Conservation (phyloP, 1,140 invertebrate species). For the Aphelinus atriplicis region DNA sequence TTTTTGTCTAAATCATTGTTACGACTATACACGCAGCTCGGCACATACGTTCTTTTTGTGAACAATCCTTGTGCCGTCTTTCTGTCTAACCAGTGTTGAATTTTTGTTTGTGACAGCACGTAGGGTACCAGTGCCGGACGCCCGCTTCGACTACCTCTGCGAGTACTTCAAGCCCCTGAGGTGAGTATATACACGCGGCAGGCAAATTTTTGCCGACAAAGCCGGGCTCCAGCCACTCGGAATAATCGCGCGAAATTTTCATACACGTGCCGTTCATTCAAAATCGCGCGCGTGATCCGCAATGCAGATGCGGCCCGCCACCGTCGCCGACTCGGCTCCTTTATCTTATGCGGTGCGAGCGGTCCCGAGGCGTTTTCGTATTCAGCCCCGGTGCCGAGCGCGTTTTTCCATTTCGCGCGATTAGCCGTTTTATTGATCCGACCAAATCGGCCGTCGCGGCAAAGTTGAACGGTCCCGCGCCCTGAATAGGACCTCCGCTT, state of each 20-base stretch:
- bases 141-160: slow-evolving; percentile 91
- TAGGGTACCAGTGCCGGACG: slow-evolving; percentile 98
- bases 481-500: too few species aligned
- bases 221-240: slow-evolving; percentile 40
- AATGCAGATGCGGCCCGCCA: slow-evolving; percentile 58
- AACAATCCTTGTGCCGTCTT: too few species aligned
- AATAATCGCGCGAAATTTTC: slow-evolving; percentile 7
- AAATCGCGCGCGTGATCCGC: slow-evolving; percentile 58
- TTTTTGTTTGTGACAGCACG: slow-evolving; percentile 69
- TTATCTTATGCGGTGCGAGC: neutral
- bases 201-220: neutral
- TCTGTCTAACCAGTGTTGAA: too few species aligned
- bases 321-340: neutral
- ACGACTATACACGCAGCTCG: too few species aligned
- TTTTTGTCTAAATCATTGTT: too few species aligned
- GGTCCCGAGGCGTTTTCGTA: neutral
- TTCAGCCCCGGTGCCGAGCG: neutral
- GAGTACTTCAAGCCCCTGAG: slow-evolving; percentile 95
- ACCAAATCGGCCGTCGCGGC: too few species aligned
- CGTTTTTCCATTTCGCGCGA: neutral
- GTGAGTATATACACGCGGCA: slow-evolving; percentile 68
- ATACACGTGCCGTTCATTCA: neutral
- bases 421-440: neutral
- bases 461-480: neutral
- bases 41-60: too few species aligned